These are phyloP conservation scores for Onychomys arenicola DNA, from an alignment of 2,797 vertebrate species.

Conservation along the genomic window DNA sequence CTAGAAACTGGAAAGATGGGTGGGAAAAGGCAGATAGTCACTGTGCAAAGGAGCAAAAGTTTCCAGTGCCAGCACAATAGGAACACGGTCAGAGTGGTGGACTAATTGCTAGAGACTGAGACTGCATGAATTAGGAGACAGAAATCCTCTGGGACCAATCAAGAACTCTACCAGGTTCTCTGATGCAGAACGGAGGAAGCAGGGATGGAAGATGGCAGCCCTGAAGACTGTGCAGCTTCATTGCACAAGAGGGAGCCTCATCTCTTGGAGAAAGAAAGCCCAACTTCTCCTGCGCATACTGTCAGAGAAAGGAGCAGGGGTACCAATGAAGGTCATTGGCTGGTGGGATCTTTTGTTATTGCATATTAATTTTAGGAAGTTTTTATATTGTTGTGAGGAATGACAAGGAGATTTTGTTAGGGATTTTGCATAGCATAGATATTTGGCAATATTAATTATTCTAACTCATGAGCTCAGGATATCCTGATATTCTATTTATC, in stretches of 20 bases:
- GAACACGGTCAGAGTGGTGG: fast-evolving
- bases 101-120: background rate
- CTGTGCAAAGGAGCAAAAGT: background rate
- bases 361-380: background rate
- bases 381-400: background rate
- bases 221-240: background rate
- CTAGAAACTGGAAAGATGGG: background rate
- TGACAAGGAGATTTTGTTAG: background rate
- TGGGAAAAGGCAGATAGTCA: fast-evolving
- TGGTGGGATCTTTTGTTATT: background rate
- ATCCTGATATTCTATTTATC: background rate
- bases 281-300: fast-evolving
- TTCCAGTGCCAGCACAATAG: fast-evolving
- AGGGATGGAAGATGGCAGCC: background rate
- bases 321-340: background rate
- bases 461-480: background rate
- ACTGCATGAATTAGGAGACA: background rate
- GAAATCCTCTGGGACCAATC: background rate
- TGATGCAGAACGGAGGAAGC: background rate
- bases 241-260: background rate
- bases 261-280: too few relatives aligned
- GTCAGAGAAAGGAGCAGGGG: too few relatives aligned
- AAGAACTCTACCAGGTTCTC: background rate
- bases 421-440: background rate
- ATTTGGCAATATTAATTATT: background rate